phyloP scores from a whole-genome alignment of 2,888 invertebrate genomes.

The Eumacrocentrus americanus region DNA sequence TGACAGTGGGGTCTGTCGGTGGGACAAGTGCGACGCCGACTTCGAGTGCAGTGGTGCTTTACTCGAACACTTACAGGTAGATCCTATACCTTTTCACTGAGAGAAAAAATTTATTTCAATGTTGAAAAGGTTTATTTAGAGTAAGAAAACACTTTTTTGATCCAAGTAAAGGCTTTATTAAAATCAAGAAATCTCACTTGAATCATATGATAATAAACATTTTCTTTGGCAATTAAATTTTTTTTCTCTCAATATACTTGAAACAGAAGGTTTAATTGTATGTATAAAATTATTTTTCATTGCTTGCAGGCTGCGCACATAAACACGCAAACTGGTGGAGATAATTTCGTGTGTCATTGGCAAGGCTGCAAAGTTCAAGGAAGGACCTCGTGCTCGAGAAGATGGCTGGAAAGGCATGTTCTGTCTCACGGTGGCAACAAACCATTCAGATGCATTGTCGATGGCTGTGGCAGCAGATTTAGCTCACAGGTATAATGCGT shows the following conservation, averaged over 20 bases:
- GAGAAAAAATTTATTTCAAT: neutral
- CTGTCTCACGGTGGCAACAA: slow-evolving; percentile 88
- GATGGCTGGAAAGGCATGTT: slow-evolving; percentile 94
- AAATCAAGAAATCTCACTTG: too few relatives aligned
- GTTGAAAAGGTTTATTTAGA: neutral
- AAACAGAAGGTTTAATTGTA: too few relatives aligned
- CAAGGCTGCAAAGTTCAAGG: slow-evolving; percentile 93
- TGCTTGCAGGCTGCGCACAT: slow-evolving; percentile 75
- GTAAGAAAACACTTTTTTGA: too few relatives aligned
- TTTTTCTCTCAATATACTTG: too few relatives aligned
- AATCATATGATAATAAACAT: too few relatives aligned
- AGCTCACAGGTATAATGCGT: slow-evolving; percentile 76
- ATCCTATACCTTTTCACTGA: neutral
- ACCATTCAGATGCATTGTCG: slow-evolving; percentile 94
- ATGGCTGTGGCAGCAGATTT: slow-evolving; percentile 87
- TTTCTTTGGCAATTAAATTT: too few relatives aligned
- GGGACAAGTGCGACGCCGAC: slow-evolving; percentile 81
- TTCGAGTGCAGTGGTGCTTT: slow-evolving; percentile 82
- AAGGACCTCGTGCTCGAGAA: slow-evolving; percentile 86
- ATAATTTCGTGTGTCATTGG: slow-evolving; percentile 92
- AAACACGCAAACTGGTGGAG: slow-evolving; percentile 80
- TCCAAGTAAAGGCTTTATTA: too few relatives aligned
- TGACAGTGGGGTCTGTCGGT: slow-evolving; percentile 71
- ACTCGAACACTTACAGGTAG: slow-evolving; percentile 85
- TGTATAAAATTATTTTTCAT: neutral